phyloP scores from a whole-genome alignment of 2,797 vertebrate genomes.

The Sebastes vulpes region DNA sequence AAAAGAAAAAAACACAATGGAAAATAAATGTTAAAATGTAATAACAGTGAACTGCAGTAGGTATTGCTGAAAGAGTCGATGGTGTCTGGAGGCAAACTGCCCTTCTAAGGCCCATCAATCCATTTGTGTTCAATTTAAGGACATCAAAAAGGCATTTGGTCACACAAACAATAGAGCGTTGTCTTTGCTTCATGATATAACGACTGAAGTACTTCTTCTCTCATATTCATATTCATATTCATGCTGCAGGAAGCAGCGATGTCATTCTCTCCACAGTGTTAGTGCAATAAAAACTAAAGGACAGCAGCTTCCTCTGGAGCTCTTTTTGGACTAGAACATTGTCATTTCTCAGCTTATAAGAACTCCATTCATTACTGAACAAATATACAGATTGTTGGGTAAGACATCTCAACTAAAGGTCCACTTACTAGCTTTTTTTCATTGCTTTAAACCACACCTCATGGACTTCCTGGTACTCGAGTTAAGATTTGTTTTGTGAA shows the following conservation, averaged over 20 bases:
- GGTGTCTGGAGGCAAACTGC: neutral
- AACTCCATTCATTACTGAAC: neutral
- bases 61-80: neutral
- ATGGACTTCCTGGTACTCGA: neutral
- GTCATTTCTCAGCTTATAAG: neutral
- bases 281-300: slow-evolving; percentile 12
- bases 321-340: no score
- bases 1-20: neutral
- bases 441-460: neutral
- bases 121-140: neutral
- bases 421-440: neutral
- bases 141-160: neutral
- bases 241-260: neutral
- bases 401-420: neutral
- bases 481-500: neutral
- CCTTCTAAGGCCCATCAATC: neutral
- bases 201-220: neutral
- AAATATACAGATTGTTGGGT: neutral
- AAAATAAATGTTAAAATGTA: neutral
- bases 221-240: neutral
- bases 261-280: neutral
- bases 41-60: neutral
- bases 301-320: no score
- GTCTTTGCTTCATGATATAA: neutral
- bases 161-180: neutral